Conservation (phyloP, 2,113 vertebrate species). For the Hystrix cristata region DNA sequence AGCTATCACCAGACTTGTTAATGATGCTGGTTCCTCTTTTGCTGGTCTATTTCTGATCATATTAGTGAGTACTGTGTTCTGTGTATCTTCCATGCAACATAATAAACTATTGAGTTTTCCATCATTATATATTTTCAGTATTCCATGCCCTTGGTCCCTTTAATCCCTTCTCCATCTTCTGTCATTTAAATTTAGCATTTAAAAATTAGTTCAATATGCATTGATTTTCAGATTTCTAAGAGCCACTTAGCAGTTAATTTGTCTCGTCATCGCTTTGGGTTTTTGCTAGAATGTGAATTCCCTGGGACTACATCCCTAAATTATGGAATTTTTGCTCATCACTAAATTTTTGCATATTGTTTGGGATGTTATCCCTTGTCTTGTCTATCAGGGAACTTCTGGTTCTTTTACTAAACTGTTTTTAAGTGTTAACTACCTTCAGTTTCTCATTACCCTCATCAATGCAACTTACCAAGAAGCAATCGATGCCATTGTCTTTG, state of each 20-base stretch:
- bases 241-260: background rate
- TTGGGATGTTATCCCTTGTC: background rate
- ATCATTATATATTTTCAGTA: background rate
- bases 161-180: background rate
- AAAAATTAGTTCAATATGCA: background rate
- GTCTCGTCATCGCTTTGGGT: background rate
- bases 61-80: background rate
- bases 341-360: background rate
- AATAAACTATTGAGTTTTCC: background rate
- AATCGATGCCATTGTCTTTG: background rate
- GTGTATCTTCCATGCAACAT: background rate
- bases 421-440: background rate
- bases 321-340: background rate
- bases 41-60: background rate
- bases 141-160: background rate
- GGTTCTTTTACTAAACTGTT: background rate
- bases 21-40: background rate
- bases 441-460: background rate
- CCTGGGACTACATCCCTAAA: background rate
- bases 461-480: background rate
- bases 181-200: background rate
- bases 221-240: background rate
- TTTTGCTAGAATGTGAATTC: background rate
- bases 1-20: background rate
- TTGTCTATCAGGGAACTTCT: background rate